Evolutionary conservation across 2,113 vertebrate genomes (phyloP).

Genomic region (Butastur rufipennis): DNA sequence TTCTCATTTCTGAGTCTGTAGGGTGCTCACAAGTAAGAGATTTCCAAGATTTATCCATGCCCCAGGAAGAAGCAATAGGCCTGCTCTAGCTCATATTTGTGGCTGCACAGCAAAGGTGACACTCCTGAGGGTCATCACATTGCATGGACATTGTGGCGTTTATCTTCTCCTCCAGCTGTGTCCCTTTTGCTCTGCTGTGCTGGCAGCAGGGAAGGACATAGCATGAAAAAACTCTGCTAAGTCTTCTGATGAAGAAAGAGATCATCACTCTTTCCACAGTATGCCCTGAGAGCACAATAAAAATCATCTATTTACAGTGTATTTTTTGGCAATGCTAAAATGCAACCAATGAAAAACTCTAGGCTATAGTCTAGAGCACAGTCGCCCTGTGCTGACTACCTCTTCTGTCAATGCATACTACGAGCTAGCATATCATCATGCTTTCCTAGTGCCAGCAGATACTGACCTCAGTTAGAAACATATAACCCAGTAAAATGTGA

Average conservation of each 20-base stretch:
- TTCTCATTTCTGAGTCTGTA: neutral
- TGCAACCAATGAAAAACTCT: neutral
- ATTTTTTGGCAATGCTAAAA: neutral
- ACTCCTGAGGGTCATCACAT: neutral
- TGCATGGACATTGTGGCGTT: neutral
- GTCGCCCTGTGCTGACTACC: neutral
- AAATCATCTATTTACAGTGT: neutral
- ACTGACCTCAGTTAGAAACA: neutral
- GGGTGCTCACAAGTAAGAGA: neutral
- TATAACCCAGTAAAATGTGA: neutral
- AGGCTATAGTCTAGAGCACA: neutral
- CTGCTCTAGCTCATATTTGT: neutral
- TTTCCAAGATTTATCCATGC: neutral
- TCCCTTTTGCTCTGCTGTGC: neutral
- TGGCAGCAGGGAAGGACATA: neutral
- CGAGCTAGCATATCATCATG: neutral
- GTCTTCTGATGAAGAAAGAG: neutral
- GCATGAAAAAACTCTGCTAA: neutral
- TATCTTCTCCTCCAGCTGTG: neutral
- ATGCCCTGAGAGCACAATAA: neutral
- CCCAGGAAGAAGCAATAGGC: neutral
- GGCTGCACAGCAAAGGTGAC: neutral
- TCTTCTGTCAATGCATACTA: neutral
- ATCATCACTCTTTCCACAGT: neutral
- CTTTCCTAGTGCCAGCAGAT: neutral